A percentile compares a stretch with the other conserved stretches of the same genome.
These are phyloP conservation scores for Calameuta pallipes DNA, from an alignment of 2,888 invertebrate species.

Conservation along the genomic window DNA sequence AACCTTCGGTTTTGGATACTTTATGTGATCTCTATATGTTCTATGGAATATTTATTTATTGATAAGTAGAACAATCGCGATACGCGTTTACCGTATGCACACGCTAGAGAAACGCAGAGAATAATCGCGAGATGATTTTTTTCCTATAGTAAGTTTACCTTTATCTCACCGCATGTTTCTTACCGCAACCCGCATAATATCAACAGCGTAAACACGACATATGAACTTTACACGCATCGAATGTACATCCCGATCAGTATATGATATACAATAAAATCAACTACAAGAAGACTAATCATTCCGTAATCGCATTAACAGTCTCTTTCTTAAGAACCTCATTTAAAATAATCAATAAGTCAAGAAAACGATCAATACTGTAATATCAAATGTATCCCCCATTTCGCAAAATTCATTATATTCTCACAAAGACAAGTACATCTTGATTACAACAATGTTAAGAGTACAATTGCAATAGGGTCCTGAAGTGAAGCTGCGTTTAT, in stretches of 20 bases:
- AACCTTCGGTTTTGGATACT: slow-evolving; percentile 89
- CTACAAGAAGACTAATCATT: neutral
- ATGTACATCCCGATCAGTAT: neutral
- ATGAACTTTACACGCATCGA: neutral
- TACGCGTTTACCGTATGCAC: slow-evolving; percentile 8
- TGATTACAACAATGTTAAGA: neutral
- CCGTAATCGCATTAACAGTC: neutral
- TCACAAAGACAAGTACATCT: neutral
- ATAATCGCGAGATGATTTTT: neutral
- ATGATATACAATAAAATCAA: neutral
- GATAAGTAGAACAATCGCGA: slow-evolving; percentile 49
- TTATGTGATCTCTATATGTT: slow-evolving; percentile 62
- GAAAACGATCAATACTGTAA: neutral
- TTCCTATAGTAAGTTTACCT: neutral
- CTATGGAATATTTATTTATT: slow-evolving; percentile 51
- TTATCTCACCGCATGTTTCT: neutral
- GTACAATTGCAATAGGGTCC: neutral
- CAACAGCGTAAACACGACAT: neutral
- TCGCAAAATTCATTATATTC: neutral
- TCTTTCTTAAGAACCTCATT: neutral
- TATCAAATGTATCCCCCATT: neutral
- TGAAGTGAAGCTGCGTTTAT: neutral
- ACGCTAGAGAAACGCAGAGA: neutral
- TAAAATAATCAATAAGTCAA: neutral
- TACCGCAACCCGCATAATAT: neutral